Evolutionary conservation across 35 echinoderm and acorn worm genomes (phyloP).

Genomic region (Lytechinus variegatus): DNA sequence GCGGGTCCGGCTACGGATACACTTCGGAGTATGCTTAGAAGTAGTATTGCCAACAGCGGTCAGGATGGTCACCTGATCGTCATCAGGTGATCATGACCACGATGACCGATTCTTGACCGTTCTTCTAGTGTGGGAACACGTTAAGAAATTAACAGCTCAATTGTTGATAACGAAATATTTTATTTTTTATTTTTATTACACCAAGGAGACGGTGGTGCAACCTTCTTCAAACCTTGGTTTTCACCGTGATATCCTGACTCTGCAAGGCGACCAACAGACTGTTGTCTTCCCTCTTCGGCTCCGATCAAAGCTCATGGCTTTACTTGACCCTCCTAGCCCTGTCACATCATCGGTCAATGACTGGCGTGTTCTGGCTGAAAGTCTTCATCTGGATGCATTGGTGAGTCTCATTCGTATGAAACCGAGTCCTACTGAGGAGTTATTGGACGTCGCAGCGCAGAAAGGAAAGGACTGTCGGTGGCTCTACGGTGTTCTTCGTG

Average conservation of each 20-base stretch:
- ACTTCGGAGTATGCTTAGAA: too few species aligned
- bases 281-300: slow-evolving; percentile 21
- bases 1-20: too few species aligned
- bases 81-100: too few species aligned
- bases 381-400: slow-evolving; percentile 59
- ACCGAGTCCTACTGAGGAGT: slow-evolving; percentile 54
- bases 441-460: slow-evolving; percentile 67
- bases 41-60: too few species aligned
- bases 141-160: too few species aligned
- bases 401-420: slow-evolving; percentile 60
- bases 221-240: not conserved
- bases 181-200: not conserved
- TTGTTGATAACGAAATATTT: not conserved
- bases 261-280: not conserved
- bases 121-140: too few species aligned
- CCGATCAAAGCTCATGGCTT: slow-evolving; percentile 30
- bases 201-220: not conserved
- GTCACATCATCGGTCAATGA: slow-evolving; percentile 64
- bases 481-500: slow-evolving; percentile 59
- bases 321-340: slow-evolving; percentile 64
- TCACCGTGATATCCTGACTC: not conserved
- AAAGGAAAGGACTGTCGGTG: slow-evolving; percentile 61
- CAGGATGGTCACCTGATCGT: too few species aligned
- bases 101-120: too few species aligned
- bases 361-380: slow-evolving; percentile 81